Evolutionary conservation across 2,888 invertebrate genomes (phyloP).

Genomic region (Crematogaster levior): DNA sequence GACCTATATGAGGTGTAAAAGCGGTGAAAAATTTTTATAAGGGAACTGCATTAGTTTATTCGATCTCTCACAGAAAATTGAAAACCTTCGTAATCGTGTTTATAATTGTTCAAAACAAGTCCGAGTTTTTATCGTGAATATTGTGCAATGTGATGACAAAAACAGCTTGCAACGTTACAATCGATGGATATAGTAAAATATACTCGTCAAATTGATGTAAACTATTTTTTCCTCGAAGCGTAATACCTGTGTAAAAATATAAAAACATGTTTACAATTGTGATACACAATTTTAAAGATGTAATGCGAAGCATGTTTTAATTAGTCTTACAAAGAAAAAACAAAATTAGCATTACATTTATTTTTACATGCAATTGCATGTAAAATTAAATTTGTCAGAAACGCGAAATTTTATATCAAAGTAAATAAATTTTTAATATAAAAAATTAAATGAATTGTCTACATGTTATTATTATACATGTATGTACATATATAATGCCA

Average conservation of each 20-base stretch:
- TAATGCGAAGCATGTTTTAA: not conserved
- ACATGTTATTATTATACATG: not conserved
- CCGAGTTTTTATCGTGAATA: not conserved
- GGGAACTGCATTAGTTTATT: not conserved
- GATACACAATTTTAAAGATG: not conserved
- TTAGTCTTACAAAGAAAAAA: not conserved
- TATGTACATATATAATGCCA: not conserved
- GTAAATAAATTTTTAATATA: too few species aligned
- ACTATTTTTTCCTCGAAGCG: not conserved
- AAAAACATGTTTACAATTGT: not conserved
- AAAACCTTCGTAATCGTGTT: not conserved
- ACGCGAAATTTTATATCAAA: not conserved
- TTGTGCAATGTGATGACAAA: constrained; percentile 7
- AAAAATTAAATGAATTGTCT: not conserved
- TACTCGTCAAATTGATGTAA: not conserved
- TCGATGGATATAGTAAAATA: constrained; percentile 2
- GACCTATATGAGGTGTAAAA: too few species aligned
- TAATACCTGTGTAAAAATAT: not conserved
- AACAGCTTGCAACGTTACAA: constrained; percentile 3
- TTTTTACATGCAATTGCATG: not conserved
- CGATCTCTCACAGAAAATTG: not conserved
- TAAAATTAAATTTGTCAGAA: not conserved
- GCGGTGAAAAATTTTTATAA: too few species aligned
- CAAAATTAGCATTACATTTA: too few species aligned
- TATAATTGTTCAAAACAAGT: constrained; percentile 5